Percentiles rank a stretch among this genome's conserved stretches.
Evolutionary conservation across 2,113 vertebrate genomes (phyloP).

Genomic region (Gnathonemus longibarbis): DNA sequence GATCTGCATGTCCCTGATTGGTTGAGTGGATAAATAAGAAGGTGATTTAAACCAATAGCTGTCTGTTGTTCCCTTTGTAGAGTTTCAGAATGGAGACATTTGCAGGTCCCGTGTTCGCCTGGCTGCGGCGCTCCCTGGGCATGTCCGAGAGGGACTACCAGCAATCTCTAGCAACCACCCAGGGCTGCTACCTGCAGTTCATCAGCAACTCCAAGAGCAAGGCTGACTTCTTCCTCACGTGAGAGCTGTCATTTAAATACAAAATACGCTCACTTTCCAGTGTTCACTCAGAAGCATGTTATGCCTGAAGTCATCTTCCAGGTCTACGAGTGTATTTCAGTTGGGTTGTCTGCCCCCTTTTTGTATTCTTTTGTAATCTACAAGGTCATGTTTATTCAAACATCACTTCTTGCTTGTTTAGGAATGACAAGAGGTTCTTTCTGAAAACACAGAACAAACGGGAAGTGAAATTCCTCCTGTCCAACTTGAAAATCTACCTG

Average conservation of each 20-base stretch:
- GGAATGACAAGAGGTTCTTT: constrained; percentile 81
- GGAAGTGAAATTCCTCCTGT: constrained; percentile 69
- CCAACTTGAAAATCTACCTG: constrained; percentile 69
- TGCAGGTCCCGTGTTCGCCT: constrained; percentile 68
- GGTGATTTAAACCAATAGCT: not conserved
- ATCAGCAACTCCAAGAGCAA: constrained; percentile 88
- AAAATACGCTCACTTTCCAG: not conserved
- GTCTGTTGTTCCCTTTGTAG: constrained; percentile 43
- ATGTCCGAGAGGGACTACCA: constrained; percentile 71
- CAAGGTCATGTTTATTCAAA: not conserved
- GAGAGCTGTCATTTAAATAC: constrained; percentile 36
- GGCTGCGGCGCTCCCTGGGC: constrained; percentile 63
- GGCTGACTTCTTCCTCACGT: constrained; percentile 85
- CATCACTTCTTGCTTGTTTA: constrained; percentile 33
- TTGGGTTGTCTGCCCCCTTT: not conserved
- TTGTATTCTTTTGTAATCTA: not conserved
- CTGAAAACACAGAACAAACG: constrained; percentile 77
- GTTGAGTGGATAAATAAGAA: not conserved
- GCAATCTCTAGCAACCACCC: constrained; percentile 58
- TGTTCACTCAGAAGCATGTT: not conserved
- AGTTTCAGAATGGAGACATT: constrained; percentile 73
- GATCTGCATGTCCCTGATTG: not conserved
- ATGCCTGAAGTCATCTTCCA: not conserved
- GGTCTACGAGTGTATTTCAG: not conserved
- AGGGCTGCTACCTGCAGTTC: constrained; percentile 74